Conservation (phyloP, 2,797 vertebrate genomes). For the Danio jaintianensis region DNA sequence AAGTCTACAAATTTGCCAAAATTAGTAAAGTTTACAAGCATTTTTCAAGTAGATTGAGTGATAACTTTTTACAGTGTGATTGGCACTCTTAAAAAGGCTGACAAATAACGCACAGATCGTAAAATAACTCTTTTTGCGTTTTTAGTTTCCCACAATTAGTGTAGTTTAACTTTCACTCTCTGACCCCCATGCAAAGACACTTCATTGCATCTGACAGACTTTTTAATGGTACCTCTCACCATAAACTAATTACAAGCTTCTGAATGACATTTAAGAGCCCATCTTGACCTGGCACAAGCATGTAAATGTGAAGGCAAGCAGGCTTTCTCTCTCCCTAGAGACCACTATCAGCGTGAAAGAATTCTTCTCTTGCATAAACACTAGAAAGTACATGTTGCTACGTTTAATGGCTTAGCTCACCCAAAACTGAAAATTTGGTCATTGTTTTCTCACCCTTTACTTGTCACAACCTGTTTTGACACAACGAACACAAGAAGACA, state of each 20-base stretch:
- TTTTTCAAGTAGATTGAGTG: no score
- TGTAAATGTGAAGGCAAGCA: slow-evolving; percentile 58
- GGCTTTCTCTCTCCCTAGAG: slow-evolving; percentile 52
- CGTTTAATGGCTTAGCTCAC: background rate
- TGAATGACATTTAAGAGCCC: slow-evolving; percentile 69
- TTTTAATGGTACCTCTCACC: slow-evolving; percentile 38
- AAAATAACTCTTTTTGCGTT: slow-evolving; percentile 11
- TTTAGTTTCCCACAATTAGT: slow-evolving; percentile 20
- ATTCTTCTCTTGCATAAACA: slow-evolving; percentile 55
- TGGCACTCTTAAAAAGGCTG: slow-evolving; percentile 33
- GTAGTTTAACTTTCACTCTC: slow-evolving; percentile 33
- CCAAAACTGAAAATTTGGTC: no score
- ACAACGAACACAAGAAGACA: no score
- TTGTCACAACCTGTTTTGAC: no score
- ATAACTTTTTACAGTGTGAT: no score
- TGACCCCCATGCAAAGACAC: background rate
- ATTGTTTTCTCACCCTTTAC: no score
- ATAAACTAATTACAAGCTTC: slow-evolving; percentile 53
- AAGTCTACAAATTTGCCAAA: no score
- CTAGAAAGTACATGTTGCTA: slow-evolving; percentile 8
- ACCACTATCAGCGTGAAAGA: slow-evolving; percentile 59
- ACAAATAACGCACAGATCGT: slow-evolving; percentile 1
- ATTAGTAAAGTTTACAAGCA: no score
- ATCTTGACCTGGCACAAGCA: slow-evolving; percentile 58
- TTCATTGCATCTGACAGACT: background rate